These are phyloP conservation scores for Pogonognathellus flavescens DNA, from an alignment of 1,140 invertebrate genomes.

Conservation along the genomic window DNA sequence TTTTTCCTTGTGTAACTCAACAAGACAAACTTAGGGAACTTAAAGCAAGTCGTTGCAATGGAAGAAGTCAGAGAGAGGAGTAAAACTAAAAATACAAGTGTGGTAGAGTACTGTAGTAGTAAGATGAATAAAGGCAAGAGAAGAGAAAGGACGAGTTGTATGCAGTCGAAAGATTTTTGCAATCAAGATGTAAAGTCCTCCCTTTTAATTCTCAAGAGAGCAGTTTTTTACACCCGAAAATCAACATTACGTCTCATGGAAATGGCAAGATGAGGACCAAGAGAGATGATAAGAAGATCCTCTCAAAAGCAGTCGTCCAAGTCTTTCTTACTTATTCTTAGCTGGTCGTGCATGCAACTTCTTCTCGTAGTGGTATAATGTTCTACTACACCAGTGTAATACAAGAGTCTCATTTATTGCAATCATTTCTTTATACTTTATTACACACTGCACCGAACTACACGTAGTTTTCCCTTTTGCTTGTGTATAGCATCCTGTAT, in stretches of 20 bases:
- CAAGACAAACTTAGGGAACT: neutral
- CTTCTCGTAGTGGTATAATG: too few relatives aligned
- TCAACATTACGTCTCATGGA: conserved; percentile 49
- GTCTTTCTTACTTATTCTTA: neutral
- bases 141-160: conserved; percentile 1
- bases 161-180: conserved; percentile 45
- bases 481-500: neutral
- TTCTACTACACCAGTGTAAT: neutral
- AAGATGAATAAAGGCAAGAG: neutral
- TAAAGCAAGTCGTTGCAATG: neutral
- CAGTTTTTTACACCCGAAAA: conserved; percentile 53
- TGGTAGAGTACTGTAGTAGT: neutral
- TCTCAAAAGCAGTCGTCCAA: conserved; percentile 34
- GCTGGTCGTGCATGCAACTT: too few relatives aligned
- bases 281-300: conserved; percentile 33
- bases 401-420: conserved; percentile 1
- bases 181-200: conserved; percentile 53
- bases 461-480: neutral
- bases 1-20: conserved; percentile 19
- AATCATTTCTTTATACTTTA: conserved; percentile 10
- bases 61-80: conserved; percentile 12
- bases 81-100: neutral
- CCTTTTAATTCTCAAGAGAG: conserved; percentile 48
- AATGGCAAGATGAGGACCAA: conserved; percentile 19
- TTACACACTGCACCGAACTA: neutral